Conservation (phyloP, 2,888 invertebrate species). For the Ryuthela nishihirai region DNA sequence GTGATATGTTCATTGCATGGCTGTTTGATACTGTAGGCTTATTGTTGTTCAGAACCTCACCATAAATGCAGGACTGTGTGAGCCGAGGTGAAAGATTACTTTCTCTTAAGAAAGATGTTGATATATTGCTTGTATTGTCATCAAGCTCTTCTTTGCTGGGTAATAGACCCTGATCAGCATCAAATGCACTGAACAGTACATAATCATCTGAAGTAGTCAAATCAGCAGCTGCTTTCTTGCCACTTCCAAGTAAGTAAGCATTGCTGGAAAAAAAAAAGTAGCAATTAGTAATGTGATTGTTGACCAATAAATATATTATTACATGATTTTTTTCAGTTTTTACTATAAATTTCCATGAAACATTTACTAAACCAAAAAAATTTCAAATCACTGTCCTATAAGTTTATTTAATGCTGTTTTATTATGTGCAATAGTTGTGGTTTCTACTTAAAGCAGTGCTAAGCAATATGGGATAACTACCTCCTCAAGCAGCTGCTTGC, state of each 20-base stretch:
- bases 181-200: conserved; percentile 46
- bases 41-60: conserved; percentile 14
- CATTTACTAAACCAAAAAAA: no score
- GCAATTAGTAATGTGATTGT: no score
- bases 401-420: no score
- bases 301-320: no score
- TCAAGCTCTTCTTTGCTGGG: conserved; percentile 51
- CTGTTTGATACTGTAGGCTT: background rate
- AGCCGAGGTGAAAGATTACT: conserved; percentile 7
- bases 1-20: background rate
- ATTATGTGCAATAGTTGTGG: no score
- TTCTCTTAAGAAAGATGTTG: conserved; percentile 1
- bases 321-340: no score
- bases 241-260: conserved; percentile 51
- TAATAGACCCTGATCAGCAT: conserved; percentile 30
- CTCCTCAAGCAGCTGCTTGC: no score
- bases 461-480: no score
- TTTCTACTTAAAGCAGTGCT: no score
- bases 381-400: no score
- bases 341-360: no score
- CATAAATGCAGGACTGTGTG: conserved; percentile 36
- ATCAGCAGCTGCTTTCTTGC: conserved; percentile 41
- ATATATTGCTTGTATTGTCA: conserved; percentile 52
- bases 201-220: conserved; percentile 47
- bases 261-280: conserved; percentile 5